Conservation (phyloP, 2,797 vertebrate species). For the Taenioides sp. region DNA sequence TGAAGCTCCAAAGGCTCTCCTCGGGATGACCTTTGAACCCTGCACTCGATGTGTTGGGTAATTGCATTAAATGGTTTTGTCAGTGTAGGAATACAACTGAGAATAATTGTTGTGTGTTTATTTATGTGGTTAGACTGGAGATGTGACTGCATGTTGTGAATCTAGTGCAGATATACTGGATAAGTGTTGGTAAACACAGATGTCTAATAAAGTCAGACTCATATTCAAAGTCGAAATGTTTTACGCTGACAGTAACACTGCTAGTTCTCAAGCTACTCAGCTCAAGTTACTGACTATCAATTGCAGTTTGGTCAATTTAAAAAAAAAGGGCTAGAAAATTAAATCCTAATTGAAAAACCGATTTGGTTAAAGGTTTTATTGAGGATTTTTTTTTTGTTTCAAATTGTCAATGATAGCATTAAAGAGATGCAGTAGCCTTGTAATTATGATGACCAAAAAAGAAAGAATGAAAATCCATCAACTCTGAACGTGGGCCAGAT, state of each 20-base stretch:
- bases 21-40: constrained; percentile 18
- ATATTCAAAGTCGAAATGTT: constrained; percentile 35
- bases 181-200: constrained; percentile 20
- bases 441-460: too few relatives aligned
- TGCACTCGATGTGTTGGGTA: constrained; percentile 37
- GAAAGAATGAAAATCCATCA: too few relatives aligned
- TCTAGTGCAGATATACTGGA: constrained; percentile 4
- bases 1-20: constrained; percentile 9
- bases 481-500: too few relatives aligned
- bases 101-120: constrained; percentile 7
- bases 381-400: too few relatives aligned
- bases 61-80: constrained; percentile 17
- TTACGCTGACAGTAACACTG: constrained; percentile 31
- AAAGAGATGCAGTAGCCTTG: too few relatives aligned
- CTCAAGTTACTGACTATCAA: constrained; percentile 19
- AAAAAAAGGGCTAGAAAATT: neutral
- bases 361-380: too few relatives aligned
- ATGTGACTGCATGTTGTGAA: neutral
- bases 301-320: neutral
- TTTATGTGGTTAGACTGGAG: constrained; percentile 13
- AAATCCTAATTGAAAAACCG: too few relatives aligned
- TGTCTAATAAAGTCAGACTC: constrained; percentile 45
- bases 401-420: too few relatives aligned
- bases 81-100: neutral
- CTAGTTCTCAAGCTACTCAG: constrained; percentile 27